Percentiles rank a stretch among this genome's conserved stretches.
These are phyloP conservation scores for Megastigmus dorsalis DNA, from an alignment of 2,888 invertebrate species.

Conservation along the genomic window DNA sequence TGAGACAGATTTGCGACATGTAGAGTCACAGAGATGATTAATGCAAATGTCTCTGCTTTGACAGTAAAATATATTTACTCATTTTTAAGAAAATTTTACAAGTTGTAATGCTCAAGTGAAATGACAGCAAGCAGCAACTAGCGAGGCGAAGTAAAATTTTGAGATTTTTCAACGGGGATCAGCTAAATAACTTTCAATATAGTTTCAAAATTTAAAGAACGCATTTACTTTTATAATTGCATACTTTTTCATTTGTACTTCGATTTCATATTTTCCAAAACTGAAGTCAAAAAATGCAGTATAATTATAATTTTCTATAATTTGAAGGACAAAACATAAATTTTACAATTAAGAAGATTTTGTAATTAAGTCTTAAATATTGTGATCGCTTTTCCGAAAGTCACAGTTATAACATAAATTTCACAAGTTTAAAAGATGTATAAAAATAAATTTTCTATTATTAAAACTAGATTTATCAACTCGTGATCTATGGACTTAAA, in stretches of 20 bases:
- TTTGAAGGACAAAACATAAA: not conserved
- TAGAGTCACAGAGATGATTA: not conserved
- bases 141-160: not conserved
- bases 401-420: conserved; percentile 1
- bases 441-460: conserved; percentile 8
- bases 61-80: conserved; percentile 22
- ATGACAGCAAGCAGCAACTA: conserved; percentile 34
- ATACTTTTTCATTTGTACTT: too few relatives aligned
- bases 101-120: conserved; percentile 2
- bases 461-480: not conserved
- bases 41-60: conserved; percentile 9
- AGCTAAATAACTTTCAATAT: not conserved
- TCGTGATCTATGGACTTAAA: too few relatives aligned
- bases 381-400: too few relatives aligned
- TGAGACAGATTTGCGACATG: conserved; percentile 10
- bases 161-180: conserved; percentile 19
- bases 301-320: not conserved
- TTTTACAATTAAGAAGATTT: not conserved
- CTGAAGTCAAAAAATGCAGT: not conserved
- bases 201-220: not conserved
- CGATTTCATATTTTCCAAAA: too few relatives aligned
- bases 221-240: too few relatives aligned
- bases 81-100: not conserved
- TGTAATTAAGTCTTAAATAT: not conserved
- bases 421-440: not conserved